These are phyloP conservation scores for Musca domestica DNA, from an alignment of 1,140 invertebrate genomes.

Conservation along the genomic window DNA sequence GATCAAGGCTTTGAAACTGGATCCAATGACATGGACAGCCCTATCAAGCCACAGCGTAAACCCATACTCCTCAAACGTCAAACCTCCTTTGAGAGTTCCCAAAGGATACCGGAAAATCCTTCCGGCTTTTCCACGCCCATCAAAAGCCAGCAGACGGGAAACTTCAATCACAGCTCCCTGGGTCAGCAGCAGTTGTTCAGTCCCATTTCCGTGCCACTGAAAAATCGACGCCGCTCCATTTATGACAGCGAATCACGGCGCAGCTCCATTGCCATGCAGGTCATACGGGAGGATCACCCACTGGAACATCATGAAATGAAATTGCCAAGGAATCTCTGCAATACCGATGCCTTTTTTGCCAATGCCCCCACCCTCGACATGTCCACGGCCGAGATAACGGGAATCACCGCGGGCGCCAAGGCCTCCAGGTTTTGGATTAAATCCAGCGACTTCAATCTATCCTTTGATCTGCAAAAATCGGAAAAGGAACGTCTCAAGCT, in stretches of 20 bases:
- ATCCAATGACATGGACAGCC: conserved; percentile 39
- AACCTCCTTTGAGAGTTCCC: too few relatives aligned
- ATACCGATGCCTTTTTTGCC: conserved; percentile 42
- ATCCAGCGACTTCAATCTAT: conserved; percentile 40
- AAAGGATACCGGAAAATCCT: too few relatives aligned
- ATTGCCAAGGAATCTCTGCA: not conserved
- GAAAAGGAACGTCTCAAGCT: conserved; percentile 36
- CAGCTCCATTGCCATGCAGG: conserved; percentile 47
- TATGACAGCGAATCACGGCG: conserved; percentile 33
- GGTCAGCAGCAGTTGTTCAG: conserved; percentile 36
- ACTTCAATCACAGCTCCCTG: not conserved
- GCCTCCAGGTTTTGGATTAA: conserved; percentile 43
- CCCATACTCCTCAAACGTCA: too few relatives aligned
- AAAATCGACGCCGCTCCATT: conserved; percentile 24
- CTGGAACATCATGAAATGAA: conserved; percentile 28
- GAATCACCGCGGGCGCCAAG: conserved; percentile 19
- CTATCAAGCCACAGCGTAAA: not conserved
- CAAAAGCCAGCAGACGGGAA: conserved; percentile 7
- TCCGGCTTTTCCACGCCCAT: conserved; percentile 22
- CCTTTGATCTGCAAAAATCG: conserved; percentile 37
- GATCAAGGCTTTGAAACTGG: conserved; percentile 50
- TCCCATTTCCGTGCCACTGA: conserved; percentile 12
- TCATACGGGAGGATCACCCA: conserved; percentile 46
- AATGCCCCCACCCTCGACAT: conserved; percentile 43
- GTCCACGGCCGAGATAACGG: conserved; percentile 17